Percentiles rank a stretch among this genome's conserved stretches.
phyloP scores from a whole-genome alignment of 1,140 invertebrate genomes.

The Drosophila bifasciata region DNA sequence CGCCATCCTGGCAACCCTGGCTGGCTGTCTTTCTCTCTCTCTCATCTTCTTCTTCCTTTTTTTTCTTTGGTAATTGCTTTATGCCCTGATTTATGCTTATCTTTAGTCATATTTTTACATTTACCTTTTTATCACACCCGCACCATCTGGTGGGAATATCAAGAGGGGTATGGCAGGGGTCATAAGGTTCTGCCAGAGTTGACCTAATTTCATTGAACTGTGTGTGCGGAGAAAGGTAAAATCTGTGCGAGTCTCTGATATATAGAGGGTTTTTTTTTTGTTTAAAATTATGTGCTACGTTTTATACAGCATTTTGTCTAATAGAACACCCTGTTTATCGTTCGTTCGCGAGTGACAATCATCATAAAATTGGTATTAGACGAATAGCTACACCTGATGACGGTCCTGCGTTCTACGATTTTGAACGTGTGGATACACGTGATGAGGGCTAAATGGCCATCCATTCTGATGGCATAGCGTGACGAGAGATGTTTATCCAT shows the following conservation, averaged over 20 bases:
- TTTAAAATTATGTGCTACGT: too few relatives aligned
- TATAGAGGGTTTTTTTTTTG: conserved; percentile 27
- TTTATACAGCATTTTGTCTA: neutral
- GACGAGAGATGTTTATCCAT: conserved; percentile 27
- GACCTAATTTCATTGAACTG: conserved; percentile 72
- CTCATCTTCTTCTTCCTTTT: conserved; percentile 6
- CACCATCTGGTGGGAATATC: conserved; percentile 1
- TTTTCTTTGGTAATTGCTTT: conserved; percentile 68
- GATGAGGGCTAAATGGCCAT: too few relatives aligned
- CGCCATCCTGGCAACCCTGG: conserved; percentile 10
- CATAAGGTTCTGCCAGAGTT: conserved; percentile 27
- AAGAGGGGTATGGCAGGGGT: neutral
- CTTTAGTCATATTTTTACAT: conserved; percentile 78
- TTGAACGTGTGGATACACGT: too few relatives aligned
- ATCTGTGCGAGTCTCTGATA: neutral
- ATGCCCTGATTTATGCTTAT: conserved; percentile 78
- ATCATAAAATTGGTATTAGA: conserved; percentile 61
- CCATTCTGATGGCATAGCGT: neutral
- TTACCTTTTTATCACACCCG: conserved; percentile 71
- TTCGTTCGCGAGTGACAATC: conserved; percentile 32
- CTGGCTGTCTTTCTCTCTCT: neutral
- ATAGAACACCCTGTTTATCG: conserved; percentile 19
- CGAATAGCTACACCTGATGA: conserved; percentile 40
- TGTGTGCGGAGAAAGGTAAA: conserved; percentile 7
- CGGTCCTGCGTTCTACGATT: too few relatives aligned